A percentile compares a stretch with the other conserved stretches of the same genome.
Conservation (phyloP, 1,140 invertebrate species). For the Laupala kohalensis region DNA sequence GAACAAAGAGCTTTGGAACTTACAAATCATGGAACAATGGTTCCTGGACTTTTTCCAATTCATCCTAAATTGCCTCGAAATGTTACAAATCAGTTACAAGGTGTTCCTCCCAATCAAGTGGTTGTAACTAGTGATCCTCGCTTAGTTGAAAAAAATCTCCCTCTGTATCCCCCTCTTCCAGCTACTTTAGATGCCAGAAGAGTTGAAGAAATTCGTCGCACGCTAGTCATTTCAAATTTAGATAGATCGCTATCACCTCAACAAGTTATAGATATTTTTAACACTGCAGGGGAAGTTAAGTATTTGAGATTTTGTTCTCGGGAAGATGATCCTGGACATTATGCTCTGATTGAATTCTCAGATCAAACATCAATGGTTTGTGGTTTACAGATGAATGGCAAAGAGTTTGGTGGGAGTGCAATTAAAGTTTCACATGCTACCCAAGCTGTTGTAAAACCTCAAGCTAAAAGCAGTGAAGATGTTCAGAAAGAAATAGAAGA, state of each 20-base stretch:
- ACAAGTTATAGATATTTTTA: conserved; percentile 75
- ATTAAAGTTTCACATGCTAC: conserved; percentile 76
- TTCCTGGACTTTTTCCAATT: conserved; percentile 62
- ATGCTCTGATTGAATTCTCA: conserved; percentile 86
- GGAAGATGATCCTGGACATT: conserved; percentile 55
- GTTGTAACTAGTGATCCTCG: conserved; percentile 87
- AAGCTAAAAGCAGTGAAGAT: conserved; percentile 87
- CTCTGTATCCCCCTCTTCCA: conserved; percentile 84
- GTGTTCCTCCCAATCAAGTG: conserved; percentile 62
- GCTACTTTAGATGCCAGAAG: conserved; percentile 77
- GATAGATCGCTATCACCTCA: conserved; percentile 53
- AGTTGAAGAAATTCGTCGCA: conserved; percentile 92
- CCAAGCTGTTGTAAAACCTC: conserved; percentile 81
- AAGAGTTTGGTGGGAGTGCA: conserved; percentile 46
- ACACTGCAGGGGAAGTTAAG: conserved; percentile 82
- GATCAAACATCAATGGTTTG: conserved; percentile 79
- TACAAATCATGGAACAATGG: conserved; percentile 71
- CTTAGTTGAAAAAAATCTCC: conserved; percentile 67
- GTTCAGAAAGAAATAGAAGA: conserved; percentile 92
- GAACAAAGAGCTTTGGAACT: conserved; percentile 85
- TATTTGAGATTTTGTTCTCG: conserved; percentile 84
- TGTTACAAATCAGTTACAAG: conserved; percentile 78
- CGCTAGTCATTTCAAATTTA: conserved; percentile 68
- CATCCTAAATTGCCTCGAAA: conserved; percentile 79
- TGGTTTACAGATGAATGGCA: conserved; percentile 78